Conservation (phyloP, 2,888 invertebrate genomes). For the Tortrix viridana region DNA sequence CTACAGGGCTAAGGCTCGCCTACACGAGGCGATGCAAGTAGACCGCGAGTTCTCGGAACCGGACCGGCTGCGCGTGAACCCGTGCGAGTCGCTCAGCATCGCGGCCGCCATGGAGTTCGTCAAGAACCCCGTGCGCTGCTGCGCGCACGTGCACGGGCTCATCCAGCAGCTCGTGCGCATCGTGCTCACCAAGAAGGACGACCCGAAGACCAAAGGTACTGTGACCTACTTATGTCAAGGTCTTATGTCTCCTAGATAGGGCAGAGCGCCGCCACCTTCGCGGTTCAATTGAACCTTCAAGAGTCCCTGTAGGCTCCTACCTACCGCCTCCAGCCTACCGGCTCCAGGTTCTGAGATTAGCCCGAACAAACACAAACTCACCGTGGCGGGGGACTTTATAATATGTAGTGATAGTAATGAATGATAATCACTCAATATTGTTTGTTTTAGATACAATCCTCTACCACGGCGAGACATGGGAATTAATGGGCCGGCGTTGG, state of each 20-base stretch:
- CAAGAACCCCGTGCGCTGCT: conserved; percentile 97
- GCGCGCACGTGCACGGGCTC: conserved; percentile 94
- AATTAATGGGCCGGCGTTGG: conserved; percentile 98
- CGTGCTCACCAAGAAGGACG: conserved; percentile 93
- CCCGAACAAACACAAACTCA: no score
- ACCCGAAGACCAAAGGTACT: conserved; percentile 92
- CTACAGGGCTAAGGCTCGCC: conserved; percentile 95
- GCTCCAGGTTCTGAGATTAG: no score
- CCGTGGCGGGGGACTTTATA: no score
- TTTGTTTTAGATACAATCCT: conserved; percentile 90
- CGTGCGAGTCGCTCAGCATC: conserved; percentile 96
- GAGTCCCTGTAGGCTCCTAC: no score
- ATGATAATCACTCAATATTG: conserved; percentile 3
- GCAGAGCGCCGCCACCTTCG: no score
- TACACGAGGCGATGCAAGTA: conserved; percentile 96
- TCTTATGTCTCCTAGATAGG: no score
- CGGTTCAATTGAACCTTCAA: no score
- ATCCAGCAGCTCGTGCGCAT: conserved; percentile 94
- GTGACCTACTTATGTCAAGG: no score
- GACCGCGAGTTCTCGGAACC: conserved; percentile 93
- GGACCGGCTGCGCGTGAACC: conserved; percentile 95
- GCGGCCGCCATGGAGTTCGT: conserved; percentile 96
- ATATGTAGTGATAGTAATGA: no score
- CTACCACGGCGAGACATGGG: conserved; percentile 99
- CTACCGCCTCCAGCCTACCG: no score